phyloP scores from a whole-genome alignment of 1,140 invertebrate species.

The Chionoecetes opilio region DNA sequence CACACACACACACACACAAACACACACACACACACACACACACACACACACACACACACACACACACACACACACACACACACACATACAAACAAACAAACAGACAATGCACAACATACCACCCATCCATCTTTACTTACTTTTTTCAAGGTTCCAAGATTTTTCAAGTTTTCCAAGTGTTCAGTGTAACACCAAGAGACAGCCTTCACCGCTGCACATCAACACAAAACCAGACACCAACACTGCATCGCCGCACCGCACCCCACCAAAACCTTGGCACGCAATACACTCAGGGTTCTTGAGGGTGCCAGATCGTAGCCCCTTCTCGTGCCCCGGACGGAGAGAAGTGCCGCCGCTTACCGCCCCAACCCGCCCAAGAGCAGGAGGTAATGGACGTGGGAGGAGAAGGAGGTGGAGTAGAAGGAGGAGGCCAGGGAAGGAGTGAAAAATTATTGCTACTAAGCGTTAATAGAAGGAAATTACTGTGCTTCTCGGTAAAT shows the following conservation, averaged over 20 bases:
- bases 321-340: neutral
- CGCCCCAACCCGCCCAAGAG: neutral
- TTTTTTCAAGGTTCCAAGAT: no score
- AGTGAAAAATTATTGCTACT: slow-evolving; percentile 10
- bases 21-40: slow-evolving; percentile 47
- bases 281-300: neutral
- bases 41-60: neutral
- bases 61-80: no score
- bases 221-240: neutral
- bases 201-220: neutral
- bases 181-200: neutral
- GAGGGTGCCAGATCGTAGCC: neutral
- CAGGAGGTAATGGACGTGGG: slow-evolving; percentile 1
- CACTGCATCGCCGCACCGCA: neutral
- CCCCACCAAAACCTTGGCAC: neutral
- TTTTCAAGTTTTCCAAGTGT: no score
- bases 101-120: no score
- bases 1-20: slow-evolving; percentile 5
- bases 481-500: slow-evolving; percentile 6
- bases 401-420: neutral
- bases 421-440: neutral
- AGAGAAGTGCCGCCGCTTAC: neutral
- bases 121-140: no score
- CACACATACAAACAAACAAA: no score
- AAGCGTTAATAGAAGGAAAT: slow-evolving; percentile 17